Evolutionary conservation across 1,140 invertebrate species (phyloP).

Genomic region (Bombus confusus): DNA sequence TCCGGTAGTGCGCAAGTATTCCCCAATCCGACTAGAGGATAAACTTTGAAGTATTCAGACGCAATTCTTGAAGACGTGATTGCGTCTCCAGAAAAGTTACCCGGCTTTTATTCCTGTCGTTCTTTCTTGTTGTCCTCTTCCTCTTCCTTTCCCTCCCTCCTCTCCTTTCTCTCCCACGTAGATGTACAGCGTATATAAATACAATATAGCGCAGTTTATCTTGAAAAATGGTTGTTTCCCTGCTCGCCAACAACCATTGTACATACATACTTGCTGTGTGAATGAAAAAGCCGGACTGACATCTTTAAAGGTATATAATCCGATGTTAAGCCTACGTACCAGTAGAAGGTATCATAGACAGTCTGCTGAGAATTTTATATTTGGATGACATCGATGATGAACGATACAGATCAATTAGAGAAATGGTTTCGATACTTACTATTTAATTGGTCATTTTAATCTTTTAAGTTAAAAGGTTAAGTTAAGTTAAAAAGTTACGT

Average conservation of each 20-base stretch:
- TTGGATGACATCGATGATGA: background rate
- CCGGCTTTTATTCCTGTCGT: slow-evolving; percentile 6
- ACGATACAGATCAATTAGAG: background rate
- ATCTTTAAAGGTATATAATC: slow-evolving; percentile 73
- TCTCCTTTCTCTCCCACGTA: background rate
- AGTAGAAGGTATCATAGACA: slow-evolving; percentile 30
- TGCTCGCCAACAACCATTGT: slow-evolving; percentile 70
- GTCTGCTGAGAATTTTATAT: background rate
- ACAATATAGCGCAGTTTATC: slow-evolving; percentile 73
- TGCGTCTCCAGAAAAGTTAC: background rate
- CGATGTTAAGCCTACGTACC: slow-evolving; percentile 71
- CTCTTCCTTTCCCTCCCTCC: no score
- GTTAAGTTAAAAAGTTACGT: no score
- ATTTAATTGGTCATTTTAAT: background rate
- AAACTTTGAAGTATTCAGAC: slow-evolving; percentile 20
- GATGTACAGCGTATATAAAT: slow-evolving; percentile 18
- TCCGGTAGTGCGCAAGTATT: background rate
- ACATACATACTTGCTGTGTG: slow-evolving; percentile 46
- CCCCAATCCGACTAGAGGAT: background rate
- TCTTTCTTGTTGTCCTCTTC: background rate
- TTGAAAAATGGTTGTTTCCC: slow-evolving; percentile 74
- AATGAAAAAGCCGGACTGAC: slow-evolving; percentile 55
- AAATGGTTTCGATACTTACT: background rate
- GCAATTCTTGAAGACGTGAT: background rate
- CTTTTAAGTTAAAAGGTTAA: background rate